Evolutionary conservation across 2,797 vertebrate species (phyloP), one percentile per base, ranked within the genome.

Genomic region (Eptatretus atami): DNA sequence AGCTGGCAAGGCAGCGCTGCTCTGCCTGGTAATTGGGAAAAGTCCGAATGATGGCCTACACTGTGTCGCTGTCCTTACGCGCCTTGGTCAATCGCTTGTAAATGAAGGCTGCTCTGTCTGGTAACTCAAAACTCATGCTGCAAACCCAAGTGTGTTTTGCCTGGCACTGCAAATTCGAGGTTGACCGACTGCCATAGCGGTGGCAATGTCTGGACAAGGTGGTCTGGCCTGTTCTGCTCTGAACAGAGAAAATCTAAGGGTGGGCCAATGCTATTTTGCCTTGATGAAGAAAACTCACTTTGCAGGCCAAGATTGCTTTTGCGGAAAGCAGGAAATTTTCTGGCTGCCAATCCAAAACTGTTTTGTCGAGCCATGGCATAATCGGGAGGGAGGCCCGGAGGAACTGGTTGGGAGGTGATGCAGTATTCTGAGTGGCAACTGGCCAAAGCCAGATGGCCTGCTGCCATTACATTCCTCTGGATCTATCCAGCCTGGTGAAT

Each of bases 321-420:
- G 11, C n/a, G 9, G 9, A 25, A 25, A n/a, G 25, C n/a, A 25
- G n/a, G n/a, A 25, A n/a, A 61, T n/a, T n/a, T 25, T 61, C 57
- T 25, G 57, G 74, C 75, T 93, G 90, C n/a, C 2, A 87, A 88
- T 3, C 87, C 90, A 0, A 78, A 79, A 1, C 85, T 92, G 80
- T 86, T 93, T 76, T 96, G 90, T 65, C 90, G 73, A 0, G 83
- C 86, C 69, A 86, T 73, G 1, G 77, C 69, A 66, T 83, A 79
- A 71, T 86, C 86, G 1, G 79, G 77, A 3, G 78, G 80, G 19
- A 82, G 79, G 65, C 93, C 90, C 0, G 77, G 79, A 65, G 93
- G 77, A 0, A 86, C 93, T 68, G 84, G 76, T 74, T 94, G 57
- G 86, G n/a, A 61, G 57, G 25, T n/a, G 57, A 61, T 25, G 57